Percentiles rank a stretch among this genome's conserved stretches.
Evolutionary conservation across 2,113 vertebrate genomes (phyloP).

Genomic region (Acrocephalus kingi): DNA sequence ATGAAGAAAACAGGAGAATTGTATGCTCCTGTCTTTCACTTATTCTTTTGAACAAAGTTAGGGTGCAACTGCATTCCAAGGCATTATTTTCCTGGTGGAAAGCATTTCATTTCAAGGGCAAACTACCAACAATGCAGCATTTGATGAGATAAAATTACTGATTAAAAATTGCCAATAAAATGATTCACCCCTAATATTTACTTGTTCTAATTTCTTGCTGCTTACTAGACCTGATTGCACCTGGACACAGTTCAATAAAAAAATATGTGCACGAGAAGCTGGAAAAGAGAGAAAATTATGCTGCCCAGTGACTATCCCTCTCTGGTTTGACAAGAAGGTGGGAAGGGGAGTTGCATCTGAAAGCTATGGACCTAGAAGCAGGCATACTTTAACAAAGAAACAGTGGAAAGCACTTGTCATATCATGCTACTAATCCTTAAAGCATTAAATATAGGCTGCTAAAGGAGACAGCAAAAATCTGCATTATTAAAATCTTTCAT

Average conservation of each 20-base stretch:
- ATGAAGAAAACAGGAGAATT: neutral
- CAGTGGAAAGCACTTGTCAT: conserved; percentile 51
- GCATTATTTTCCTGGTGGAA: neutral
- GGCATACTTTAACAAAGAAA: conserved; percentile 43
- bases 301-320: neutral
- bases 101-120: neutral
- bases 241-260: neutral
- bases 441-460: conserved; percentile 61
- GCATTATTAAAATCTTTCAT: conserved; percentile 62
- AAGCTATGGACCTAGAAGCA: conserved; percentile 32
- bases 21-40: neutral
- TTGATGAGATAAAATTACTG: neutral
- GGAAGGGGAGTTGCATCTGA: neutral
- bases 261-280: neutral
- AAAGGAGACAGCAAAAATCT: conserved; percentile 58
- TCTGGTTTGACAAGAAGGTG: conserved; percentile 20
- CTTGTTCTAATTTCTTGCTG: neutral
- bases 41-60: neutral
- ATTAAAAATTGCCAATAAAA: neutral
- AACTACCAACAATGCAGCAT: neutral
- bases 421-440: conserved; percentile 59
- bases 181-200: neutral
- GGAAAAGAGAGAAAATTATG: neutral
- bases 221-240: neutral
- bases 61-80: neutral